phyloP scores from a whole-genome alignment of 2,797 vertebrate genomes.

The Phoeniculus purpureus region DNA sequence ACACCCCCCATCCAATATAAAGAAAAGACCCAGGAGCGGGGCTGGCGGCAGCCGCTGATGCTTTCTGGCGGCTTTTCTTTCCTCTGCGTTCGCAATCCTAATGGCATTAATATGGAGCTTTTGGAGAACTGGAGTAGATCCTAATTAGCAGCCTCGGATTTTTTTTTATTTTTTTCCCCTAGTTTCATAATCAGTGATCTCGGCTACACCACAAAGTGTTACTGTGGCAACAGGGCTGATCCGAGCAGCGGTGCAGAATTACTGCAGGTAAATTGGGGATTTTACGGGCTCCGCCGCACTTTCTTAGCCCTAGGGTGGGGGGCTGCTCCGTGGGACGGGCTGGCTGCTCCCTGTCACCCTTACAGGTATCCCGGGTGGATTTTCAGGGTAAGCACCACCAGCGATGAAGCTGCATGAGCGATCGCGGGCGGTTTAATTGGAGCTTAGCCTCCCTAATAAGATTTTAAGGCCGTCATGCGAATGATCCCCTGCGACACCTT shows the following conservation, averaged over 20 bases:
- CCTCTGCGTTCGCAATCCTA: neutral
- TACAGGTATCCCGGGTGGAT: conserved; percentile 26
- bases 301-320: neutral
- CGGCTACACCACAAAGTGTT: conserved; percentile 56
- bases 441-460: neutral
- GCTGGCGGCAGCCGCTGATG: neutral
- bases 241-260: conserved; percentile 16
- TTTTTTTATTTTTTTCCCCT: neutral
- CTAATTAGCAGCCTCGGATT: conserved; percentile 57
- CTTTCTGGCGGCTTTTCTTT: neutral
- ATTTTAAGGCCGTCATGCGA: neutral
- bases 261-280: conserved; percentile 25
- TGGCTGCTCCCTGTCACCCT: conserved; percentile 15
- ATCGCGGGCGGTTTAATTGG: conserved; percentile 9
- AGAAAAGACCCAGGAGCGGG: neutral
- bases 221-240: conserved; percentile 70
- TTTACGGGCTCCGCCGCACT: neutral
- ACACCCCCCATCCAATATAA: neutral
- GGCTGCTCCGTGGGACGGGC: conserved; percentile 41
- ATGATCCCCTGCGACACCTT: conserved; percentile 26
- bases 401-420: conserved; percentile 22
- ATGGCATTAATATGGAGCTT: conserved; percentile 40
- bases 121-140: conserved; percentile 25
- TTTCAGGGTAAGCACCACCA: conserved; percentile 45
- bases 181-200: conserved; percentile 65